Evolutionary conservation across 2,888 invertebrate genomes (phyloP).

Genomic region (Leucophora obtusa): DNA sequence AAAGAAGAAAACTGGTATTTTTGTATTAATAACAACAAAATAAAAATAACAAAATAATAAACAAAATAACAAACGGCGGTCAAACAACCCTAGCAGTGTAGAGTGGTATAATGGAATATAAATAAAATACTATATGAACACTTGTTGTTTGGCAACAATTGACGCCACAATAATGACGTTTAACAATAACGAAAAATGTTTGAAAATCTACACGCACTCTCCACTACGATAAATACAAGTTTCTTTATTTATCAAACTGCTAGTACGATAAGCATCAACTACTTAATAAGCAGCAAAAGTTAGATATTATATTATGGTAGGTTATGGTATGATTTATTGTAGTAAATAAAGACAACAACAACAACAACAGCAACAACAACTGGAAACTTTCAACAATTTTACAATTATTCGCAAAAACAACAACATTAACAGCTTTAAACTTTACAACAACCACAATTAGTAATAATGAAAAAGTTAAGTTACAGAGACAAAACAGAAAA

Average conservation of each 20-base stretch:
- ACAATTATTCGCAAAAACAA: slow-evolving; percentile 45
- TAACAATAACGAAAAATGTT: not conserved
- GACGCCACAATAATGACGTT: slow-evolving; percentile 37
- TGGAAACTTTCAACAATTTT: slow-evolving; percentile 41
- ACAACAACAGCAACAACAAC: slow-evolving; percentile 21
- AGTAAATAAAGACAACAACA: slow-evolving; percentile 20
- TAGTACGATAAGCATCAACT: not conserved
- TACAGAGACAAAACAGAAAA: not conserved
- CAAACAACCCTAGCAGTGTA: slow-evolving; percentile 23
- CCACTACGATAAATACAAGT: not conserved
- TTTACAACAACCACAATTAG: not conserved
- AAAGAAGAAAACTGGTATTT: slow-evolving; percentile 10
- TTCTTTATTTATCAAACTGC: too few relatives aligned
- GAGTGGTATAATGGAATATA: not conserved
- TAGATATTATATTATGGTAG: slow-evolving; percentile 31
- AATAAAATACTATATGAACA: not conserved
- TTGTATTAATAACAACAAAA: not conserved
- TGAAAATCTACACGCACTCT: slow-evolving; percentile 17
- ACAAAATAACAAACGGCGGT: slow-evolving; percentile 17
- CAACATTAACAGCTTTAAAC: slow-evolving; percentile 31
- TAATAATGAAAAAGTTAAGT: not conserved
- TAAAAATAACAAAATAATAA: not conserved
- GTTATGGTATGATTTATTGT: slow-evolving; percentile 42
- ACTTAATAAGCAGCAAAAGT: not conserved
- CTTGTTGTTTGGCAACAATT: slow-evolving; percentile 34